These are phyloP conservation scores for Thelaira solivaga DNA, from an alignment of 2,888 invertebrate species.

Conservation along the genomic window DNA sequence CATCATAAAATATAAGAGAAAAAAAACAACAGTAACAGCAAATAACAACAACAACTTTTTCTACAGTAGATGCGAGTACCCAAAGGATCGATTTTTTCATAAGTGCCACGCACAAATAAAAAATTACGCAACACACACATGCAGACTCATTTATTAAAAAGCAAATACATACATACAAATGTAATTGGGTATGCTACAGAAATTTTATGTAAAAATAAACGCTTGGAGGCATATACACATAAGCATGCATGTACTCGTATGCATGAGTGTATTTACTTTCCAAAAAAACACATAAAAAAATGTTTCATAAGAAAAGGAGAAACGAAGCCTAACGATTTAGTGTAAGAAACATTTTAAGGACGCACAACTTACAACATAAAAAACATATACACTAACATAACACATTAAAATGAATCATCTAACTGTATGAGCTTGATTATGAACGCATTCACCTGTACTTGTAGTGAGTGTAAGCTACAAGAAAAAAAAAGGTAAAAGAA, in stretches of 20 bases:
- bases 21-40: no score
- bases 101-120: slow-evolving; percentile 19
- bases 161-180: not conserved
- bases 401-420: no score
- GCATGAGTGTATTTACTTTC: no score
- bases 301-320: not conserved
- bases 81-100: slow-evolving; percentile 20
- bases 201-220: slow-evolving; percentile 5
- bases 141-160: slow-evolving; percentile 11
- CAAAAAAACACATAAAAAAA: not conserved
- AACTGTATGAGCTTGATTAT: not conserved
- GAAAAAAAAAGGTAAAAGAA: slow-evolving; percentile 26
- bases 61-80: no score
- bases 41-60: no score
- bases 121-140: no score
- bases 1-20: no score
- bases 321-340: slow-evolving; percentile 15
- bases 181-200: not conserved
- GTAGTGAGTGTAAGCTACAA: not conserved
- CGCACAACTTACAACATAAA: not conserved
- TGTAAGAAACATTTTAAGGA: slow-evolving; percentile 7
- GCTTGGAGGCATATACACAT: not conserved
- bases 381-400: not conserved
- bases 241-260: no score
- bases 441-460: not conserved